Evolutionary conservation across 2,888 invertebrate species (phyloP).

Genomic region (Axea sp.): DNA sequence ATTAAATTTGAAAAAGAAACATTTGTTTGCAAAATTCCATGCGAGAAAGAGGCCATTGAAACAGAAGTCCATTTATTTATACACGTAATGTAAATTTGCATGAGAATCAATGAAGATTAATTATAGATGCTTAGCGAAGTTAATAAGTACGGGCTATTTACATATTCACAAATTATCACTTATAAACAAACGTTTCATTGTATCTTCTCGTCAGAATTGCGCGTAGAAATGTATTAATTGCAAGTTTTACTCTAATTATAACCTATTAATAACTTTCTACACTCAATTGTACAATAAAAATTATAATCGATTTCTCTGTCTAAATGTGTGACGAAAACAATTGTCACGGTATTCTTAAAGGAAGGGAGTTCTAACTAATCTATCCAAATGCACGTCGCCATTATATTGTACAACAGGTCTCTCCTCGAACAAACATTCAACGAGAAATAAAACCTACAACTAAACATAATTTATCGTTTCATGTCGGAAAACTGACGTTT

Average conservation of each 20-base stretch:
- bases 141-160: constrained; percentile 79
- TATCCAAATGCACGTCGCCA: constrained; percentile 22
- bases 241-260: constrained; percentile 17
- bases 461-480: constrained; percentile 18
- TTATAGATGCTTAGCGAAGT: constrained; percentile 75
- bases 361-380: no score
- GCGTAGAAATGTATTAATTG: constrained; percentile 14
- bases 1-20: constrained; percentile 8
- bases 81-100: constrained; percentile 36
- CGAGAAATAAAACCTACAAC: constrained; percentile 17
- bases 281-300: constrained; percentile 20
- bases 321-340: constrained; percentile 42
- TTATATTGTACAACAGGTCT: constrained; percentile 37
- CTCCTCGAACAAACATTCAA: constrained; percentile 14
- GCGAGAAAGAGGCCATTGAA: constrained; percentile 25
- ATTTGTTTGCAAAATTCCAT: constrained; percentile 14
- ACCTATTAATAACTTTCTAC: constrained; percentile 24
- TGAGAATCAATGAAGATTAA: constrained; percentile 49
- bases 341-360: no score
- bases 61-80: constrained; percentile 26
- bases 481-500: background rate
- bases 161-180: constrained; percentile 76
- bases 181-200: constrained; percentile 60
- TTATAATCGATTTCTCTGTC: constrained; percentile 29
- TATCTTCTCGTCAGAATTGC: constrained; percentile 34